Evolutionary conservation across 1,140 invertebrate species (phyloP), one percentile per base, ranked within the genome.

Genomic region (Sinonovacula constricta): DNA sequence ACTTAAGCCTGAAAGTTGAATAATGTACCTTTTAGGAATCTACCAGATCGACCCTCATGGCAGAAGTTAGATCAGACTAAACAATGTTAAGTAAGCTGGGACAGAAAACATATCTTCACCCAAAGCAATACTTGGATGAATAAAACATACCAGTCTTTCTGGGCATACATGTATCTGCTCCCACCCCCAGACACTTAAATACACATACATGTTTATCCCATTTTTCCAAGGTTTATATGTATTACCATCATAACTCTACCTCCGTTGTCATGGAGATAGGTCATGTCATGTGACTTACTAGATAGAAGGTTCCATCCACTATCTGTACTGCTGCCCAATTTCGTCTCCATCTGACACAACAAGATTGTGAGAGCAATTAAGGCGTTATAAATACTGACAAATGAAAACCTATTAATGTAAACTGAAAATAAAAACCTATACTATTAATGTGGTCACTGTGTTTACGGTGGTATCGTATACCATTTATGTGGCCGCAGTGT

Each of bases 231-330:
- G n/a, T n/a, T n/a, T n/a, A n/a, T n/a, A n/a, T n/a, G n/a, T n/a
- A n/a, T n/a, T n/a, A n/a, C n/a, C n/a, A n/a, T n/a, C n/a, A n/a
- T n/a, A n/a, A n/a, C n/a, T n/a, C n/a, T n/a, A n/a, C n/a, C n/a
- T n/a, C n/a, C n/a, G 39, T 10, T 66, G 31, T 34, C 18, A 22
- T 66, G 14, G 24, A 62, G 4, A 31, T 24, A 68, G 10, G 56
- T 14, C 54, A 49, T 18, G 45, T n/a, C 26, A 45, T 18, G 7
- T 15, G 60, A 72, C 70, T 76, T 76, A 80, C 76, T 74, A 36
- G 76, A 82, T 49, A 87, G 72, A 18, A 86, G 66, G 63, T 81
- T 84, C 86, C 86, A 88, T 22, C 87, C 87, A 74, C 85, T 88
- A 83, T 88, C 87, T 31, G 82, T 82, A 60, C 84, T 85, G 79